Evolutionary conservation across 2,113 vertebrate species (phyloP), one percentile per base, ranked within the genome.

Genomic region (Epinephelus fuscoguttatus): DNA sequence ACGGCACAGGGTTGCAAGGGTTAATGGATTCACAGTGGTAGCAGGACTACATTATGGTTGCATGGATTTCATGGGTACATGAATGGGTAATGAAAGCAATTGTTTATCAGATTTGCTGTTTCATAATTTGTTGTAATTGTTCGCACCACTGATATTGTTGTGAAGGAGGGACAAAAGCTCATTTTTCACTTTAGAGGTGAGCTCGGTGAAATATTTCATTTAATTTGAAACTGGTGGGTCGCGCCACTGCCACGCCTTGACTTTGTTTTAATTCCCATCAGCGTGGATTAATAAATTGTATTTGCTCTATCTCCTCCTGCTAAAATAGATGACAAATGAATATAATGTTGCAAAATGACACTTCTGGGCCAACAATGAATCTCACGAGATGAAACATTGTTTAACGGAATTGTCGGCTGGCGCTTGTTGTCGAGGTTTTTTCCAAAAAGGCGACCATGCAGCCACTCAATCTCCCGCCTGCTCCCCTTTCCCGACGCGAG

Each of bases 281-380:
- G 64, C 59, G 30, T 49, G 71, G 85, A 84, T 87, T 84, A 89
- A 93, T 90, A 77, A 82, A 90, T 86, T 86, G 77, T 83, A 88
- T 94, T 90, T 84, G 63, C 88, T 89, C 70, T 52, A 23, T 89
- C 50, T 72, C 53, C 69, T 66, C 69, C 53, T 27, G 62, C 27
- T 70, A 78, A 74, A 92, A 81, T 68, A 71, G 69, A 87, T 90
- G 86, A 93, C 76, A 88, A 89, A 93, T 88, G 88, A 70, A 56
- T 69, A 33, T 53, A 52, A 57, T 56, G 60, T 73, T 55, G 53
- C 37, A 87, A 77, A 86, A 76, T 86, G 91, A 94, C 92, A 93
- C 77, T 85, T 95, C 80, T 86, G 83, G 90, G 88, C 52, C 87
- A 75, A 84, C 73, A 75, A 77, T 85, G 75, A 93, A 89, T 86